phyloP scores from a whole-genome alignment of 2,113 vertebrate genomes.

The Mystacornis crossleyi region DNA sequence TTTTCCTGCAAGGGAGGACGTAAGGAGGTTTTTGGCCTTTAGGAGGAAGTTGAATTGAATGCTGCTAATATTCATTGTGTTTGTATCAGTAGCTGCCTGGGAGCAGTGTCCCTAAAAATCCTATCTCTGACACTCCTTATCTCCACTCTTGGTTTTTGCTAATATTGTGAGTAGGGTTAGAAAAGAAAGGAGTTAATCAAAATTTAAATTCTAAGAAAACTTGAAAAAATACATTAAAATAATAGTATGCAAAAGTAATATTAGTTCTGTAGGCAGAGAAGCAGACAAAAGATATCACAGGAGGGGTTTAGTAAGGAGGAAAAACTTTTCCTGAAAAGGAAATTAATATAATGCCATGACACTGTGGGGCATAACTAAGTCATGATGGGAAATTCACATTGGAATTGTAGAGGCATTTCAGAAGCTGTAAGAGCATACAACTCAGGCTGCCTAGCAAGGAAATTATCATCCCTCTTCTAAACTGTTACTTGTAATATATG shows the following conservation, averaged over 20 bases:
- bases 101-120: not conserved
- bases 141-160: not conserved
- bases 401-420: not conserved
- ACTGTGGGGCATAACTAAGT: not conserved
- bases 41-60: not conserved
- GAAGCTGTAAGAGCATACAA: not conserved
- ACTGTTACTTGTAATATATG: not conserved
- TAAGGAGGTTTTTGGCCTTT: not conserved
- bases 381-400: not conserved
- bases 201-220: not conserved
- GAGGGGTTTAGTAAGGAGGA: not conserved
- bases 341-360: not conserved
- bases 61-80: not conserved
- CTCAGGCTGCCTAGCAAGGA: not conserved
- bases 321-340: not conserved
- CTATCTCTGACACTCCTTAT: not conserved
- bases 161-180: not conserved
- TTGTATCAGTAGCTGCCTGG: not conserved
- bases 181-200: not conserved
- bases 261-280: not conserved
- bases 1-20: not conserved
- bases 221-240: not conserved
- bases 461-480: not conserved
- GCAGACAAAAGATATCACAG: not conserved
- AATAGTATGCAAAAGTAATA: not conserved